Percentiles rank a stretch among this genome's conserved stretches.
phyloP scores from a whole-genome alignment of 2,113 vertebrate genomes.

The Dolichotis patagonum region DNA sequence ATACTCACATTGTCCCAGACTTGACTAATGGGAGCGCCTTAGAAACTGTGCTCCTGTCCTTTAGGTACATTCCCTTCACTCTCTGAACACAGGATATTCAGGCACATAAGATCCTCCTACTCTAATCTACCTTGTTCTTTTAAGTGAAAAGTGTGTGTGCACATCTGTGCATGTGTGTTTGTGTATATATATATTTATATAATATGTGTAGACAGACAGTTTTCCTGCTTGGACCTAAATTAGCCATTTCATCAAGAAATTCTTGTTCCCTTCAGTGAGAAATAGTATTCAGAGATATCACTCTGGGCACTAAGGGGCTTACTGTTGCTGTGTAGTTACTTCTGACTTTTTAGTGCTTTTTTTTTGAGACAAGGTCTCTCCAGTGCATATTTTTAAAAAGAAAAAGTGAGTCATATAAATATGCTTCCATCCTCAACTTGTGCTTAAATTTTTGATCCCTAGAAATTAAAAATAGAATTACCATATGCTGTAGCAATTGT shows the following conservation, averaged over 20 bases:
- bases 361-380: neutral
- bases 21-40: neutral
- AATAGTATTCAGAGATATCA: neutral
- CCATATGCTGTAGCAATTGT: neutral
- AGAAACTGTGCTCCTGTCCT: neutral
- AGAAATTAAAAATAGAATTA: constrained; percentile 9
- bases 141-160: constrained; percentile 5
- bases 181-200: neutral
- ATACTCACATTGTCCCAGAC: neutral
- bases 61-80: neutral
- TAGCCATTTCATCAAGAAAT: neutral
- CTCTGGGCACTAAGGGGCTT: neutral
- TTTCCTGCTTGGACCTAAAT: neutral
- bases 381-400: neutral
- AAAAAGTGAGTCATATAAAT: neutral
- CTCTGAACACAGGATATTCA: neutral
- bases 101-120: neutral
- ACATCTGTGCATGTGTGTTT: neutral
- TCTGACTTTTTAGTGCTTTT: neutral
- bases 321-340: neutral
- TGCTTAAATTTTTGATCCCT: constrained; percentile 8
- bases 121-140: neutral
- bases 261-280: neutral
- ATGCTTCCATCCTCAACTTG: neutral
- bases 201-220: neutral